Base-by-base conservation (phyloP, 2,797 vertebrate species). In the Australoheros facetus region DNA sequence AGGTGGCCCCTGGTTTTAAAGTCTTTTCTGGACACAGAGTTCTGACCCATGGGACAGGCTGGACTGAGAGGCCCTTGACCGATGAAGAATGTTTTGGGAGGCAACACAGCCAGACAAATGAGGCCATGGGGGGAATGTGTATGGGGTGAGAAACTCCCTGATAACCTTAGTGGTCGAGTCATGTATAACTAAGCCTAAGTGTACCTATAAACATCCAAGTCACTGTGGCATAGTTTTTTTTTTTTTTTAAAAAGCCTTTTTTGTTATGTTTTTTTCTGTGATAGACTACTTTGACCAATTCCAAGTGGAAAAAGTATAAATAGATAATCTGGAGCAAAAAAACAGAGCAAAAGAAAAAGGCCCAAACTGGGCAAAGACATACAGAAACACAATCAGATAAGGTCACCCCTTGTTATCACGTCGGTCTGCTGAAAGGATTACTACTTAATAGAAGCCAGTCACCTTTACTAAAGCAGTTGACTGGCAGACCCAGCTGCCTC, bases 51-150 rank as follows among this genome's bases (percentile, higher is more conserved):
- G 91, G 88, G 89, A 92, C 80, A 42, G 56, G 64, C 71, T 26
- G 75, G 89, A 87, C 86, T 91, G 91, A 94, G 92, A 90, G 80
- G 51, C 82, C 81, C 83, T 92, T 92, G 93, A 94, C 93, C 91
- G 87, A 73, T 55, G 17, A 91, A 86, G 94, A 95, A 94, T 94
- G 91, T 87, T 92, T 90, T 82, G 78, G 82, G 85, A 85, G 73
- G 80, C 78, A 75, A 80, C 80, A 56, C 19, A 77, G 75, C 82
- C 86, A 89, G 87, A 91, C 88, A 87, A 87, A 64, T 69, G 55
- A 86, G 70, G 64, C 73, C 80, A 60, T 11, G 48, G 62, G 62
- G 75, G 54, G 77, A 71, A 79, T 77, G 66, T 66, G 76, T 81
- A 83, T 56, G 72, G 71, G 66, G 64, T 64, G 77, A 85, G 81